A percentile compares a stretch with the other conserved stretches of the same genome.
phyloP scores from a whole-genome alignment of 1,140 invertebrate genomes.

The Monochamus saltuarius region DNA sequence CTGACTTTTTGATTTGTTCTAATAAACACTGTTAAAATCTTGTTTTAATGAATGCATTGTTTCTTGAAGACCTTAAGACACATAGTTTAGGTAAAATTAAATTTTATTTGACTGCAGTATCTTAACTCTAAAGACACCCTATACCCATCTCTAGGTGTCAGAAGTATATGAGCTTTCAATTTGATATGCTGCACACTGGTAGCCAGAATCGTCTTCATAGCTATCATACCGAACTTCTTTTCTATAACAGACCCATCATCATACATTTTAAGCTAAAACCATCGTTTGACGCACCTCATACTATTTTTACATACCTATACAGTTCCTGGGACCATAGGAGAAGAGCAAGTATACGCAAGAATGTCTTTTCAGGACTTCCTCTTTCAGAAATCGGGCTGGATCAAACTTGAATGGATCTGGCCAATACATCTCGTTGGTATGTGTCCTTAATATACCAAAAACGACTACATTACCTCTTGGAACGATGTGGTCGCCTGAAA shows the following conservation, averaged over 20 bases:
- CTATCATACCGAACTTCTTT: constrained; percentile 52
- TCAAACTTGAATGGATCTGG: constrained; percentile 67
- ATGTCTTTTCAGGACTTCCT: constrained; percentile 53
- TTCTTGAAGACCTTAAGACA: too few relatives aligned
- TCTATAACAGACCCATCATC: constrained; percentile 40
- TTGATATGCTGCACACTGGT: constrained; percentile 30
- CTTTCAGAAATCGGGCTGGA: constrained; percentile 67
- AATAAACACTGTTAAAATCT: too few relatives aligned
- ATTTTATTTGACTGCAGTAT: not conserved
- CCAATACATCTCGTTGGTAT: constrained; percentile 56
- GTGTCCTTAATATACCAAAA: constrained; percentile 41
- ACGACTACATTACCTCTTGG: constrained; percentile 22
- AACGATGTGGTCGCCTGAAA: constrained; percentile 34
- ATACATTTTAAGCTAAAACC: not conserved
- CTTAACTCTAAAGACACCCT: constrained; percentile 22
- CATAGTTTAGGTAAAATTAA: too few relatives aligned
- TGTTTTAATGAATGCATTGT: too few relatives aligned
- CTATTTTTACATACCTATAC: constrained; percentile 56
- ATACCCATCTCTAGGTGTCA: constrained; percentile 27
- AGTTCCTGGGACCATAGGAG: constrained; percentile 69
- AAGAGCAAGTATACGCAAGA: constrained; percentile 64
- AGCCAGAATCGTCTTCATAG: constrained; percentile 53
- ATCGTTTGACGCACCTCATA: not conserved
- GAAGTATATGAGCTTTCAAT: constrained; percentile 26
- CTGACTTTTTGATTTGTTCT: too few relatives aligned